Evolutionary conservation across 2,113 vertebrate genomes (phyloP).

Genomic region (Pao palembangensis): DNA sequence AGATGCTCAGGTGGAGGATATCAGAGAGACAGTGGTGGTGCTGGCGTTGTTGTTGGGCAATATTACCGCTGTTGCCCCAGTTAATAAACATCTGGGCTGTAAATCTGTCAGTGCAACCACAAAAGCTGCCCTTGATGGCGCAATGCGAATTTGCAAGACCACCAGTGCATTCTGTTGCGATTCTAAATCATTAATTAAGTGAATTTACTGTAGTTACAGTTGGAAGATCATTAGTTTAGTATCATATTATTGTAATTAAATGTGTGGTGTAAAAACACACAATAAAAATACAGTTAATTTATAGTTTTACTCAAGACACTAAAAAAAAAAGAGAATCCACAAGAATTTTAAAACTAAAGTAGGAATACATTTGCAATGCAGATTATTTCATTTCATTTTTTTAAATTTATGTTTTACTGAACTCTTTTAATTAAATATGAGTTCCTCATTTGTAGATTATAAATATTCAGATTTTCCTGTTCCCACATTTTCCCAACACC

Average conservation of each 20-base stretch:
- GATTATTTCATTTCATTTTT: too few relatives aligned
- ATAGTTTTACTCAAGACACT: too few relatives aligned
- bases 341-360: too few relatives aligned
- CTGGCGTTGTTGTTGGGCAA: slow-evolving; percentile 15
- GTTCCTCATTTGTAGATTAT: slow-evolving; percentile 13
- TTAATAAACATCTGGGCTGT: slow-evolving; percentile 57
- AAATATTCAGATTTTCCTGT: slow-evolving; percentile 15
- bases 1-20: slow-evolving; percentile 46
- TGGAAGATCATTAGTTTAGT: too few relatives aligned
- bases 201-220: neutral
- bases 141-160: slow-evolving; percentile 46
- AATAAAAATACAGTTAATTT: too few relatives aligned
- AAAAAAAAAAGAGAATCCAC: too few relatives aligned
- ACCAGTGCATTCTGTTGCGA: slow-evolving; percentile 43
- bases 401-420: too few relatives aligned
- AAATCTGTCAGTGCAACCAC: slow-evolving; percentile 60
- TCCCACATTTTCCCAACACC: slow-evolving; percentile 26
- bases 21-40: neutral
- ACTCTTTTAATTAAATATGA: too few relatives aligned
- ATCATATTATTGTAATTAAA: too few relatives aligned
- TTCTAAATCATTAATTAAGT: slow-evolving; percentile 45
- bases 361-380: too few relatives aligned
- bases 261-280: too few relatives aligned
- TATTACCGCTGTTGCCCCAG: slow-evolving; percentile 5
- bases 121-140: slow-evolving; percentile 51